Conservation (phyloP, 1,140 invertebrate genomes). For the Drosophila ananassae region DNA sequence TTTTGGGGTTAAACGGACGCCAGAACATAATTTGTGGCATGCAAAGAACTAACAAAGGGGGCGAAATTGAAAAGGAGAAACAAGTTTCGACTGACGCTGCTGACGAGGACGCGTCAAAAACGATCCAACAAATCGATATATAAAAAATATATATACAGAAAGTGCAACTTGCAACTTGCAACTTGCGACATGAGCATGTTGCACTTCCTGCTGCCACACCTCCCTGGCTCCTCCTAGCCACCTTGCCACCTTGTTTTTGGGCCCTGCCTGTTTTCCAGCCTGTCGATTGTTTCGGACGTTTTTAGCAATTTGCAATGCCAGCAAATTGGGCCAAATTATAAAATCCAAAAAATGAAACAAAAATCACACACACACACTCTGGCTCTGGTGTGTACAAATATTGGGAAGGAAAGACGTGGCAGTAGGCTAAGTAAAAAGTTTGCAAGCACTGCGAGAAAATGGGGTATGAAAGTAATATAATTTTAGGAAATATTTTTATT, state of each 20-base stretch:
- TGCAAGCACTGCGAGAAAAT: not conserved
- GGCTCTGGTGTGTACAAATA: too few relatives aligned
- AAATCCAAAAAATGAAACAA: conserved; percentile 31
- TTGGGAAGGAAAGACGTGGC: not conserved
- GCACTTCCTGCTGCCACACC: conserved; percentile 72
- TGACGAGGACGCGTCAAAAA: conserved; percentile 78
- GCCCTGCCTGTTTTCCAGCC: conserved; percentile 10
- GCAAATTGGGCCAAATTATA: conserved; percentile 81
- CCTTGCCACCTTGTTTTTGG: not conserved
- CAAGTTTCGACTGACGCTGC: conserved; percentile 61
- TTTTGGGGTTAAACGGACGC: not conserved
- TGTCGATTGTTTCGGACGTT: conserved; percentile 74
- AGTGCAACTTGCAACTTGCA: conserved; percentile 51
- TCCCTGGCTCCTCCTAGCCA: not conserved
- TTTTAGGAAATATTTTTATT: not conserved
- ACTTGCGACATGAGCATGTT: conserved; percentile 73
- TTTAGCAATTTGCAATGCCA: conserved; percentile 77
- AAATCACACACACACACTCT: not conserved
- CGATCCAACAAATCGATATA: conserved; percentile 70
- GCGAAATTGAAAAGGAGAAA: conserved; percentile 39
- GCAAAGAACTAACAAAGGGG: conserved; percentile 77
- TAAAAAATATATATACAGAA: conserved; percentile 3
- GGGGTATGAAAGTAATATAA: not conserved
- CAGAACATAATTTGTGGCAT: conserved; percentile 76
- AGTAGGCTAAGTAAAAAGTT: conserved; percentile 33